Evolutionary conservation across 1,140 invertebrate species (phyloP), one percentile per base, ranked within the genome.

Genomic region (Cataglyphis hispanica): DNA sequence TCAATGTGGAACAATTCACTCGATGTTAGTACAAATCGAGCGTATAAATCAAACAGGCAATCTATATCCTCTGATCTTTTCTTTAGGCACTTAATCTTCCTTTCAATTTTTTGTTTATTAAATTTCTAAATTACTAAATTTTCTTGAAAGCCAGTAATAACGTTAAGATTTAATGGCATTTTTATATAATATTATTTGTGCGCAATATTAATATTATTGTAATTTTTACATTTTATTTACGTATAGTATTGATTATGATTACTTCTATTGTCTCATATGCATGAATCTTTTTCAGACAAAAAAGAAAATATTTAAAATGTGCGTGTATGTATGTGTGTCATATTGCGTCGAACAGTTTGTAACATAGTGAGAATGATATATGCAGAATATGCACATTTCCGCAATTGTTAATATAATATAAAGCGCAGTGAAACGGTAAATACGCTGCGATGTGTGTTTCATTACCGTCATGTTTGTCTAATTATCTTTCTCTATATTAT

Each of bases 391-490:
- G 4, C 13, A 34, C 27, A 34, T 72, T 81, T 72, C 53, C 19
- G 19, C 37, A 58, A 81, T 60, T 80, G 22, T 56, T 53, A 40
- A 16, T 31, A 31, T 46, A 37, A 43, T 16, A 34, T 11, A 1
- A 2, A 43, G 22, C 50, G 31, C 13, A n/a, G 27, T 67, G 43
- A 66, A 34, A 43, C 43, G n/a, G 22, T 34, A 53, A 37, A 56
- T 31, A 37, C 13, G 40, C 37, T 72, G 31, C 4, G 19, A 43
- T 81, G 34, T 27, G 19, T 25, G 6, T 69, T 60, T 46, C 31
- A 31, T 74, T 70, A 60, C 25, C 37, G 37, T 58, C 50, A 70
- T 58, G 25, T 81, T 72, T 74, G n/a, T 72, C 72, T 83, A 72
- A 81, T 81, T 58, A 81, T 58, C 34, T 37, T 81, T 58, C 19